These are phyloP conservation scores for Labeo calbasu DNA, from an alignment of 2,797 vertebrate species.

Conservation along the genomic window DNA sequence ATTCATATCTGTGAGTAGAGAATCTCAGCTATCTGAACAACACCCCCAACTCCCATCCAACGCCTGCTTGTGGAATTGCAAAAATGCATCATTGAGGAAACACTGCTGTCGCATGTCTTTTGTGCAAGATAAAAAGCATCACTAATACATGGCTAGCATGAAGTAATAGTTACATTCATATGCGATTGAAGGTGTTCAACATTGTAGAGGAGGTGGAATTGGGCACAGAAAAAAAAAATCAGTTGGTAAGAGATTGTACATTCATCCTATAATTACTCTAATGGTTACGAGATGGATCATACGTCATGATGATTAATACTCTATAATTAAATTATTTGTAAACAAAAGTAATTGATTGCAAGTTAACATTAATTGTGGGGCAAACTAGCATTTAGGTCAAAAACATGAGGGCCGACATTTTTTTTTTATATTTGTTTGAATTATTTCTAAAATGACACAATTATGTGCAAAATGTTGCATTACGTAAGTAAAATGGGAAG, in stretches of 20 bases:
- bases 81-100: slow-evolving; percentile 48
- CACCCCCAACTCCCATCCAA: slow-evolving; percentile 61
- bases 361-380: not conserved
- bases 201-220: not conserved
- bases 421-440: not conserved
- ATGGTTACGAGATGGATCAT: not conserved
- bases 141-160: not conserved
- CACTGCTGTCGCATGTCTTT: not conserved
- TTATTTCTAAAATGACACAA: not conserved
- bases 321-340: not conserved
- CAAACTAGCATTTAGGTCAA: too few relatives aligned
- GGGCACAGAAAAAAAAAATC: not conserved
- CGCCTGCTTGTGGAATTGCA: slow-evolving; percentile 69
- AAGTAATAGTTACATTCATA: not conserved
- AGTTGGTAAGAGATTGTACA: too few relatives aligned
- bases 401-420: not conserved
- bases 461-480: not conserved
- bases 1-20: slow-evolving; percentile 61
- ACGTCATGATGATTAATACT: not conserved
- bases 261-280: not conserved
- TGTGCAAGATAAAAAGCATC: not conserved
- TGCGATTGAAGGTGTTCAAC: not conserved
- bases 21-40: slow-evolving; percentile 72
- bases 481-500: not conserved
- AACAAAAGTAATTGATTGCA: not conserved